Base-by-base conservation (phyloP, 2,113 vertebrate species). In the Climacteris rufus region DNA sequence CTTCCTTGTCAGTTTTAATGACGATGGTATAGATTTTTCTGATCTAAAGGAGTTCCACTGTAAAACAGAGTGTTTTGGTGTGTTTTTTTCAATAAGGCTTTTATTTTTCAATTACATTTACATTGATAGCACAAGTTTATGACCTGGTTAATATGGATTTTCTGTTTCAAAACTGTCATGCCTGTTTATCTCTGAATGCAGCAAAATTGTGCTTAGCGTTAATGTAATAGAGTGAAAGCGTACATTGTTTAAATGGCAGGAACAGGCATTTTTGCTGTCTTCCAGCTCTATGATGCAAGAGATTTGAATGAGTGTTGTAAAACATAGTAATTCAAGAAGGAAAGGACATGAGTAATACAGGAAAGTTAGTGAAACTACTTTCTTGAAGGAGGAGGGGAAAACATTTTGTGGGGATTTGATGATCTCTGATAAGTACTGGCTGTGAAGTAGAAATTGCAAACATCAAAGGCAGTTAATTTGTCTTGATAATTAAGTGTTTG, bases 261-360 rank as follows among this genome's bases (percentile, higher is more conserved):
- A 91, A 47, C 53, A 68, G 74, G 47, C 80, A 69, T 80, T 94
- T 93, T 95, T 92, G 88, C 90, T 95, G 93, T 91, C 95, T 97
- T 96, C 76, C 95, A 84, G 72, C 89, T 40, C 63, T 87, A 11
- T 5, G 24, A 42, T 42, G 77, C 59, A 24, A 89, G 64, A 74
- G 13, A 21, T 74, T 77, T 84, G 33, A 92, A 72, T 82, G 49
- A 60, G 44, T 81, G 42, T 82, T 5, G 3, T 87, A 66, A 72
- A 94, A 59, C 40, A 28, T 19, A 25, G 53, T 79, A 72, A 83
- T 64, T 90, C 39, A 78, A 83, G 77, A 74, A 50, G n/a, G 18
- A 68, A 77, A 33, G 37, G 85, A 15, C 39, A 65, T 57, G 60
- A 93, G 52, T 75, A 84, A 72, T 57, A 50, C 31, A 57, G 56